These are phyloP conservation scores for Falco rusticolus DNA, from an alignment of 2,797 vertebrate genomes.

Conservation along the genomic window DNA sequence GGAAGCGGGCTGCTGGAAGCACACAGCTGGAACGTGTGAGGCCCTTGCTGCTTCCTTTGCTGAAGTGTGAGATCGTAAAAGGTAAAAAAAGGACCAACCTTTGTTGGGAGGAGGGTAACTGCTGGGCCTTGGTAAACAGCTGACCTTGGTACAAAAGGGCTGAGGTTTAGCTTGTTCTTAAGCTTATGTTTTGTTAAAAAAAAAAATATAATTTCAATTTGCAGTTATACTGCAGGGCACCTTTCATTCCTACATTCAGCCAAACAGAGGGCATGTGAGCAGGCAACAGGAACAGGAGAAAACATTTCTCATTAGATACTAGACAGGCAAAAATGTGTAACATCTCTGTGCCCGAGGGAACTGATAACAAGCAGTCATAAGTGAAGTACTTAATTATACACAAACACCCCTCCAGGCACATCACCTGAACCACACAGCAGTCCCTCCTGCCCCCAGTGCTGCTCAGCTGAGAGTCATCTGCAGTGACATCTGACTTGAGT, in stretches of 20 bases:
- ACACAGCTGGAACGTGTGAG: fast-evolving
- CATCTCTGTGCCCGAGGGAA: not conserved
- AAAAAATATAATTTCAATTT: not conserved
- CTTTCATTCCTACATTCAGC: not conserved
- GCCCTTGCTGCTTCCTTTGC: not conserved
- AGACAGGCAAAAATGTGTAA: not conserved
- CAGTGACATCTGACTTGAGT: not conserved
- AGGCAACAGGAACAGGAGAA: not conserved
- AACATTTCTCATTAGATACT: not conserved
- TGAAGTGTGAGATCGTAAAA: not conserved
- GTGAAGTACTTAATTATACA: not conserved
- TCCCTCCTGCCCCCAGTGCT: not conserved
- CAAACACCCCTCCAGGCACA: not conserved
- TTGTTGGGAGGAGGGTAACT: not conserved
- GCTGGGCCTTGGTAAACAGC: not conserved
- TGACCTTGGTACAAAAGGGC: not conserved
- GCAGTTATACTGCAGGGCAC: not conserved
- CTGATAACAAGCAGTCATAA: fast-evolving
- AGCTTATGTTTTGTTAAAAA: not conserved
- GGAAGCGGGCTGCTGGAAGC: fast-evolving
- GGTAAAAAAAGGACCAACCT: not conserved
- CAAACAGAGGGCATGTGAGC: fast-evolving
- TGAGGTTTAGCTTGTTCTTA: not conserved
- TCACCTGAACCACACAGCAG: not conserved
- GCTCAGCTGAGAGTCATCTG: not conserved